These are phyloP conservation scores for Oxygymnocypris stewartii DNA, from an alignment of 2,113 vertebrate genomes.

Conservation along the genomic window DNA sequence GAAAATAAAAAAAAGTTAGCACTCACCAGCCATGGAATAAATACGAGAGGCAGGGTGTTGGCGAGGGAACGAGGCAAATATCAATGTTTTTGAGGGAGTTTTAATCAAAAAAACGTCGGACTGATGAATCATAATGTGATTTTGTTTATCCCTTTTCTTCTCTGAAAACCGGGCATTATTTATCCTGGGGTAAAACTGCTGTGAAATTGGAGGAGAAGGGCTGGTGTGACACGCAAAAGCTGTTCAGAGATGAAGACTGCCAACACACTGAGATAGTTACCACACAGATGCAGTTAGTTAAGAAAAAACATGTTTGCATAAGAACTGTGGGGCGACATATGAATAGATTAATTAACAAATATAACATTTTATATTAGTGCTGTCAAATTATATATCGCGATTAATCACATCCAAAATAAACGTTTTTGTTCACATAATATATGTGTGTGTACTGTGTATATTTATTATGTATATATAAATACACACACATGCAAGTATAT, in stretches of 20 bases:
- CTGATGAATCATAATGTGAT: constrained; percentile 53
- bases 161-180: constrained; percentile 37
- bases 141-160: background rate
- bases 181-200: constrained; percentile 46
- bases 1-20: constrained; percentile 30
- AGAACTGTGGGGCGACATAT: background rate
- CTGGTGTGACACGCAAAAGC: constrained; percentile 36
- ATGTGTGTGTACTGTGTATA: too few relatives aligned
- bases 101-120: constrained; percentile 39
- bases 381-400: too few relatives aligned
- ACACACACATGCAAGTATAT: too few relatives aligned
- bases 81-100: constrained; percentile 39
- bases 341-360: too few relatives aligned
- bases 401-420: too few relatives aligned
- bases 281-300: background rate
- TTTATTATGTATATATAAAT: too few relatives aligned
- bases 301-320: background rate
- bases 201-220: constrained; percentile 54
- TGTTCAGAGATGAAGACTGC: constrained; percentile 32
- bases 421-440: too few relatives aligned
- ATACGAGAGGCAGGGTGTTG: constrained; percentile 33
- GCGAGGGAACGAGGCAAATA: background rate
- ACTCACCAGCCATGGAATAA: constrained; percentile 35
- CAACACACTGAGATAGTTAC: constrained; percentile 23
- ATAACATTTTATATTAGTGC: too few relatives aligned